Evolutionary conservation across 64 coral and sea anemone species (phyloP).

Genomic region (Hydrozoanthus tunicans): DNA sequence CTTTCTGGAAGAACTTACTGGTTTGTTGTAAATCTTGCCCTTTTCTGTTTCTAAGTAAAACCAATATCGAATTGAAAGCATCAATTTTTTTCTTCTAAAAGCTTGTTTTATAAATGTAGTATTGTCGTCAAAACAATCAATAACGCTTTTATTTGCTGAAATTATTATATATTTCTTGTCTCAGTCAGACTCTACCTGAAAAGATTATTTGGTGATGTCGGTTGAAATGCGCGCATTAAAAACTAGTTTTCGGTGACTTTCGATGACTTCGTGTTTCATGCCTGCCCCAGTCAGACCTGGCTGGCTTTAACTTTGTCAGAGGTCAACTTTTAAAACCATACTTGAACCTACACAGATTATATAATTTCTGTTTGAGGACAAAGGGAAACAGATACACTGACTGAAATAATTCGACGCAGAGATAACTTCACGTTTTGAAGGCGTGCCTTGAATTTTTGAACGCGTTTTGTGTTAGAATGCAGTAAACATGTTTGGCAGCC

Average conservation of each 20-base stretch:
- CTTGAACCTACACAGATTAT: not conserved
- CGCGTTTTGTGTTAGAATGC: not conserved
- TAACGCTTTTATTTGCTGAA: not conserved
- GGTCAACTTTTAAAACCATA: not conserved
- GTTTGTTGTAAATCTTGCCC: not conserved
- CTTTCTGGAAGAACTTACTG: not conserved
- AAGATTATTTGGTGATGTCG: not conserved
- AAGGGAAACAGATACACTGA: not conserved
- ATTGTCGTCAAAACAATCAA: not conserved
- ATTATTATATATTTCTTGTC: not conserved
- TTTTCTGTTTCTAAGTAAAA: not conserved
- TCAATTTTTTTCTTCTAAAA: not conserved
- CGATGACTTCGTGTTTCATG: slow-evolving; percentile 4
- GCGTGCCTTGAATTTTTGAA: not conserved
- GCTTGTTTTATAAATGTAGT: not conserved
- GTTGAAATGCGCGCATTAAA: not conserved
- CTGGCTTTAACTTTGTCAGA: not conserved
- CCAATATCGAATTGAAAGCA: not conserved
- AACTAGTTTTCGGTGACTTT: slow-evolving; percentile 39
- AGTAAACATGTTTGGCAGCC: too few relatives aligned
- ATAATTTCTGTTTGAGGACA: slow-evolving; percentile 29
- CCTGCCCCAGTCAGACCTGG: not conserved
- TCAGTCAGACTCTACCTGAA: not conserved
- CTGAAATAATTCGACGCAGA: slow-evolving; percentile 16
- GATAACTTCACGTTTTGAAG: slow-evolving; percentile 1